A percentile compares a stretch with the other conserved stretches of the same genome.
These are phyloP conservation scores for Allygus modestus DNA, from an alignment of 2,888 invertebrate species.

Conservation along the genomic window DNA sequence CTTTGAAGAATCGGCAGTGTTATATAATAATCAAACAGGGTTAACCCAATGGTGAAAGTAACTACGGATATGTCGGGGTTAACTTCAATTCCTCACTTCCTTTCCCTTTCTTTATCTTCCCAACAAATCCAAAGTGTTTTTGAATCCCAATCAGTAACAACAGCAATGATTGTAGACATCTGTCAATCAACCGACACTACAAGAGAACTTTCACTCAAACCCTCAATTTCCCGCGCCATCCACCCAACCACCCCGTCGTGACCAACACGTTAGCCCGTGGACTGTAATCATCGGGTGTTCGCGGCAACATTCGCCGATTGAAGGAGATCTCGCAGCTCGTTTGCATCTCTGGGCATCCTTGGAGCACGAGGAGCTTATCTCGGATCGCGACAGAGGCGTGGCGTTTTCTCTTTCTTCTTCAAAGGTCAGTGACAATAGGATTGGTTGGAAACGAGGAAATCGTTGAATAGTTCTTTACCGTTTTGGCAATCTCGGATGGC, in stretches of 20 bases:
- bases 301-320: background rate
- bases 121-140: no score
- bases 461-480: background rate
- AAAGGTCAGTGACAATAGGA: slow-evolving; percentile 11
- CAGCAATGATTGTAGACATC: no score
- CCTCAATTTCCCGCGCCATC: background rate
- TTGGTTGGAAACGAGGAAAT: background rate
- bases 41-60: no score
- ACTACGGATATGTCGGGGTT: no score
- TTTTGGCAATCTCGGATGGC: no score
- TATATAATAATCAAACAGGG: no score
- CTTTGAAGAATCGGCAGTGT: no score
- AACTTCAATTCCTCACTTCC: no score
- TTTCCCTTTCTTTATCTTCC: no score
- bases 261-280: background rate
- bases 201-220: background rate
- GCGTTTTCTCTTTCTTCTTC: background rate
- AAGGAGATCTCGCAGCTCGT: background rate
- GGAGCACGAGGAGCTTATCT: background rate
- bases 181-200: background rate
- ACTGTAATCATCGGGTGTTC: background rate
- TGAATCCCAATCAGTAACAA: no score
- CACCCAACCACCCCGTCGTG: background rate
- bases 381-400: background rate
- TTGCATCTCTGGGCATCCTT: background rate